Percentiles rank a stretch among this genome's conserved stretches.
phyloP scores from a whole-genome alignment of 2,888 invertebrate genomes.

The Lampropteryx suffumata region DNA sequence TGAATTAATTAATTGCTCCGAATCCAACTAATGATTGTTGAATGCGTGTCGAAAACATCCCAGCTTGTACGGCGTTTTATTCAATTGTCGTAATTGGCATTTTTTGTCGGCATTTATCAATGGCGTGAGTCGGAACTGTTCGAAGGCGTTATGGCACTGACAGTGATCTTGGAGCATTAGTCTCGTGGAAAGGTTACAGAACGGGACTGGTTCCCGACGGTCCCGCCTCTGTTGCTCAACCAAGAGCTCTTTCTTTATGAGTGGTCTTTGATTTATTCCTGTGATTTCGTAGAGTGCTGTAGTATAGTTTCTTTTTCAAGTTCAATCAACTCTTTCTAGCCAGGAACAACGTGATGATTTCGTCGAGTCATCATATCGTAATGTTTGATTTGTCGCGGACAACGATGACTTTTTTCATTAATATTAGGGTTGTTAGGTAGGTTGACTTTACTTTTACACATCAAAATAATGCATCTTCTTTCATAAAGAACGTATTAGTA shows the following conservation, averaged over 20 bases:
- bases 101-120: conserved; percentile 57
- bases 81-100: conserved; percentile 64
- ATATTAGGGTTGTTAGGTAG: conserved; percentile 33
- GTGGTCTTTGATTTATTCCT: conserved; percentile 24
- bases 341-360: conserved; percentile 45
- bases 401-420: conserved; percentile 35
- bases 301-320: conserved; percentile 20
- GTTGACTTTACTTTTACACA: too few species aligned
- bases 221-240: conserved; percentile 16
- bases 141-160: conserved; percentile 48
- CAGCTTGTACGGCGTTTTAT: conserved; percentile 46
- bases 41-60: conserved; percentile 54
- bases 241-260: conserved; percentile 14
- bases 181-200: conserved; percentile 53
- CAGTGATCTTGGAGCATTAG: conserved; percentile 56
- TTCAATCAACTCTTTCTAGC: conserved; percentile 34
- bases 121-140: conserved; percentile 34
- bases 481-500: too few species aligned
- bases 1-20: conserved; percentile 60
- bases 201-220: conserved; percentile 28
- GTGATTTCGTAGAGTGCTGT: conserved; percentile 25
- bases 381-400: conserved; percentile 57
- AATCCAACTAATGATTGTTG: conserved; percentile 61
- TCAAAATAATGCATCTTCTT: too few species aligned
- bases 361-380: conserved; percentile 59